These are phyloP conservation scores for Philaethria dido DNA, from an alignment of 2,888 invertebrate genomes.

Conservation along the genomic window DNA sequence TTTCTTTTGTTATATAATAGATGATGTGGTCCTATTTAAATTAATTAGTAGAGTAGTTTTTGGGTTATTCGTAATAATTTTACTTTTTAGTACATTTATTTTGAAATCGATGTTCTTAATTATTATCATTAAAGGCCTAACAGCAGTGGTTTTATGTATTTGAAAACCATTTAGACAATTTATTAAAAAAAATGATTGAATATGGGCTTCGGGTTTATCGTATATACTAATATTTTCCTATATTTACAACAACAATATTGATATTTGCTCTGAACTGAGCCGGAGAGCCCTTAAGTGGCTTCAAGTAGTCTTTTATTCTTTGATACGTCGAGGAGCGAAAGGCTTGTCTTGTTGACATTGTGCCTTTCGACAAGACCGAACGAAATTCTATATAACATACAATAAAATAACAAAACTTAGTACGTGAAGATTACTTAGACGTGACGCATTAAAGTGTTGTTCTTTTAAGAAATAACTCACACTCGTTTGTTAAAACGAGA, in stretches of 20 bases:
- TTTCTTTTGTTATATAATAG: no score
- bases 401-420: slow-evolving; percentile 37
- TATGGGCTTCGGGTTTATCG: background rate
- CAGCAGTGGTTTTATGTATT: background rate
- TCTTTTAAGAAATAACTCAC: slow-evolving; percentile 11
- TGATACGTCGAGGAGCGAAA: slow-evolving; percentile 37
- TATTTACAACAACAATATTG: slow-evolving; percentile 42
- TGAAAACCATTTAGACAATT: background rate
- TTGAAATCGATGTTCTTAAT: no score
- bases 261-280: slow-evolving; percentile 40
- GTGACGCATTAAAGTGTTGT: slow-evolving; percentile 32
- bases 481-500: slow-evolving; percentile 7
- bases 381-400: slow-evolving; percentile 36
- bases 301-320: slow-evolving; percentile 42
- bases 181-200: background rate
- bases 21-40: no score
- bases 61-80: no score
- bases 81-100: no score
- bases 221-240: slow-evolving; percentile 40
- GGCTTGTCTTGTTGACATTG: slow-evolving; percentile 40
- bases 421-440: slow-evolving; percentile 32
- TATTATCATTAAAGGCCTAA: no score
- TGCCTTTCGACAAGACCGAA: slow-evolving; percentile 35
- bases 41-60: no score
- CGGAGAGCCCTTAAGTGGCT: slow-evolving; percentile 40